Conservation (phyloP, 2,113 vertebrate genomes). For the Stigmatopora argus region DNA sequence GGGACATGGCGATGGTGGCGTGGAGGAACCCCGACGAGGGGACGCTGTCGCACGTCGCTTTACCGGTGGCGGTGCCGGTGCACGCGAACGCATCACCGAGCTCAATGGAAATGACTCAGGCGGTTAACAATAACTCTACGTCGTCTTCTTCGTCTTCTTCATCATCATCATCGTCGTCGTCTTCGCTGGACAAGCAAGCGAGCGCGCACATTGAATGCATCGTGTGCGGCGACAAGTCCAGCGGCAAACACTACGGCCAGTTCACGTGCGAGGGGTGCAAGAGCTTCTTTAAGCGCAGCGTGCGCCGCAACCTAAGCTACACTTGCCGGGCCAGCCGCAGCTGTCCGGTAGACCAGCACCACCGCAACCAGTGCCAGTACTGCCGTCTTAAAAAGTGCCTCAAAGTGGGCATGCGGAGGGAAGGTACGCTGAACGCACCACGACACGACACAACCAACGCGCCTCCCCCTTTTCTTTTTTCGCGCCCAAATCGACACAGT, state of each 20-base stretch:
- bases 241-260: constrained; percentile 96
- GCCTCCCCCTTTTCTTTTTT: too few species aligned
- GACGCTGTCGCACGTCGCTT: constrained; percentile 80
- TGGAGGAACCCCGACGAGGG: constrained; percentile 93
- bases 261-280: constrained; percentile 97
- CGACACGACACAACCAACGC: too few species aligned
- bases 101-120: constrained; percentile 67
- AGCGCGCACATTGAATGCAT: constrained; percentile 91
- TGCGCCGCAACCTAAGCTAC: constrained; percentile 86
- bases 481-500: too few species aligned
- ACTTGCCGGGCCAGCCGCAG: constrained; percentile 89
- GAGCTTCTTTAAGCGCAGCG: constrained; percentile 92
- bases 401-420: constrained; percentile 93
- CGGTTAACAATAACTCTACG: constrained; percentile 62
- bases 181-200: constrained; percentile 83
- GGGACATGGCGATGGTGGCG: constrained; percentile 96
- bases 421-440: constrained; percentile 74
- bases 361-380: constrained; percentile 95
- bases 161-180: constrained; percentile 60
- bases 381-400: constrained; percentile 93
- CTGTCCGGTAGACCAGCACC: constrained; percentile 92
- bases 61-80: constrained; percentile 63
- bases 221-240: constrained; percentile 94
- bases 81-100: constrained; percentile 53
- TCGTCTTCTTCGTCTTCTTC: constrained; percentile 59